Conservation (phyloP, 2,888 invertebrate genomes). For the Chesias legatella region DNA sequence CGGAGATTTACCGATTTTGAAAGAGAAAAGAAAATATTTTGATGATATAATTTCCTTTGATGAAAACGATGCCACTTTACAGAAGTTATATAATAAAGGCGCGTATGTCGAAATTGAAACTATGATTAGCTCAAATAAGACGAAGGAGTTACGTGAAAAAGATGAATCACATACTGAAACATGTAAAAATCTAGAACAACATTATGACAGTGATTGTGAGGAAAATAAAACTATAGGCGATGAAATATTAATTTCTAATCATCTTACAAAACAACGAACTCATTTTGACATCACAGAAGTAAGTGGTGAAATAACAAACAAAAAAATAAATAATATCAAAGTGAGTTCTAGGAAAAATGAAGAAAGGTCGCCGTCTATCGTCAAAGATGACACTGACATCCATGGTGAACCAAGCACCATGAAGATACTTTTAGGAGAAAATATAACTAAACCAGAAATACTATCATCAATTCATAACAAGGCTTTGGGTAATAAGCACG, state of each 20-base stretch:
- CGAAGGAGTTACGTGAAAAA: slow-evolving; percentile 3
- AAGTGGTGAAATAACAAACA: slow-evolving; percentile 29
- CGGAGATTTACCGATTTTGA: slow-evolving; percentile 38
- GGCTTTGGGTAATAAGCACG: slow-evolving; percentile 40
- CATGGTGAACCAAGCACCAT: slow-evolving; percentile 52
- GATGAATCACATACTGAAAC: background rate
- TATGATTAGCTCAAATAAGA: slow-evolving; percentile 12
- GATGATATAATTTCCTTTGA: slow-evolving; percentile 12
- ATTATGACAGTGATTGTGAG: slow-evolving; percentile 1
- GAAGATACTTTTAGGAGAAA: slow-evolving; percentile 59
- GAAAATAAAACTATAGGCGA: slow-evolving; percentile 6
- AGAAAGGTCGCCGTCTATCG: slow-evolving; percentile 57
- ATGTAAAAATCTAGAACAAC: background rate
- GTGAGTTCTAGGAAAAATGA: slow-evolving; percentile 28
- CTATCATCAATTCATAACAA: slow-evolving; percentile 36
- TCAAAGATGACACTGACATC: slow-evolving; percentile 45
- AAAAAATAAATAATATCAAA: slow-evolving; percentile 31
- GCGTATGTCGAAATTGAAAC: slow-evolving; percentile 4
- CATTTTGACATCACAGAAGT: slow-evolving; percentile 49
- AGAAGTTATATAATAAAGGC: slow-evolving; percentile 1
- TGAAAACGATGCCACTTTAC: slow-evolving; percentile 5
- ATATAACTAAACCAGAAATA: slow-evolving; percentile 41
- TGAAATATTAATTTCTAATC: slow-evolving; percentile 14
- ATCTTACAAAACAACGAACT: slow-evolving; percentile 33
- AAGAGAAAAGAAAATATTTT: slow-evolving; percentile 40